Evolutionary conservation across 1,140 invertebrate genomes (phyloP).

Genomic region (Aethina tumida): DNA sequence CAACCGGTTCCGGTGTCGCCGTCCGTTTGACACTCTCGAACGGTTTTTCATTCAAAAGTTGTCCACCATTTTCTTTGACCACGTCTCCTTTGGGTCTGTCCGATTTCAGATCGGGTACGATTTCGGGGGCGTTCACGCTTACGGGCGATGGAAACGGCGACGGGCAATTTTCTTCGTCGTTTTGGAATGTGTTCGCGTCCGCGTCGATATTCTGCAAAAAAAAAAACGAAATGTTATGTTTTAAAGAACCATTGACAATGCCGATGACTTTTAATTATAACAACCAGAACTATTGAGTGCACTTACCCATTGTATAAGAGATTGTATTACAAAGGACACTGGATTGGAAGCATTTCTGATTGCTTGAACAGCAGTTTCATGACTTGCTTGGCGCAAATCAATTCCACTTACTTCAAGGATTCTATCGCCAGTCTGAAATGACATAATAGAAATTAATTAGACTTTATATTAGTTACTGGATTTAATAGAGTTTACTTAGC

Average conservation of each 20-base stretch:
- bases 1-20: background rate
- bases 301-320: slow-evolving; percentile 68
- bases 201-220: no score
- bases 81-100: no score
- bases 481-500: no score
- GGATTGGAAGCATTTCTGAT: slow-evolving; percentile 86
- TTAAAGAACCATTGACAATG: no score
- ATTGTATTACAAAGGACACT: slow-evolving; percentile 88
- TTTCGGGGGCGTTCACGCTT: background rate
- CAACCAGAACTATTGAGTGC: no score
- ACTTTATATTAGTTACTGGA: no score
- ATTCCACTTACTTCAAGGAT: slow-evolving; percentile 89
- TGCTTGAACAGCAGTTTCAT: slow-evolving; percentile 91
- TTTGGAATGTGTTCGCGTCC: no score
- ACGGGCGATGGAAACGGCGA: background rate
- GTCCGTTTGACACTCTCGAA: background rate
- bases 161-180: no score
- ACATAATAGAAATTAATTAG: no score
- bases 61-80: background rate
- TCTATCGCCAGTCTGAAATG: slow-evolving; percentile 74
- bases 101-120: no score
- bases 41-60: background rate
- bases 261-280: no score
- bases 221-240: no score
- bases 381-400: slow-evolving; percentile 81